phyloP scores from a whole-genome alignment of 2,888 invertebrate species.

The Fissipunctia ypsillon region DNA sequence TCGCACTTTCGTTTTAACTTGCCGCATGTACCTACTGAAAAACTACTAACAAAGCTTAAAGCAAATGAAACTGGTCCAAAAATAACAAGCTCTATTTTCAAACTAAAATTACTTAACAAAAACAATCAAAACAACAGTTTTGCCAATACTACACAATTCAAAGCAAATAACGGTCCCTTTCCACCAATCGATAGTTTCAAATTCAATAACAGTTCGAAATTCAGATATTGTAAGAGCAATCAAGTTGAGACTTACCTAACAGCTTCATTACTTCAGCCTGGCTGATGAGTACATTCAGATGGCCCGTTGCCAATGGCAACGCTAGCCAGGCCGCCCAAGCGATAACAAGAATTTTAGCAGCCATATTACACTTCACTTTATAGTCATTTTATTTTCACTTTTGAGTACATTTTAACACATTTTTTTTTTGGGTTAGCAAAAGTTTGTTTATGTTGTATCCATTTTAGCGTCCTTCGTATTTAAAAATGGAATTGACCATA shows the following conservation, averaged over 20 bases:
- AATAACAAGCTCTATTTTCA: background rate
- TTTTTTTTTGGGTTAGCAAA: conserved; percentile 26
- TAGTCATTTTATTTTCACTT: conserved; percentile 85
- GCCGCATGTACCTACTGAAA: background rate
- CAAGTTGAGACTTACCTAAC: conserved; percentile 91
- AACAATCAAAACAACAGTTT: background rate
- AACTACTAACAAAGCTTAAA: background rate
- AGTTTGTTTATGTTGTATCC: conserved; percentile 73
- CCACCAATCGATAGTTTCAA: conserved; percentile 63
- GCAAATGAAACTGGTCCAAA: background rate
- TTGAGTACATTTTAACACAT: conserved; percentile 79
- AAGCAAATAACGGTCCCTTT: conserved; percentile 20
- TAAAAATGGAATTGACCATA: conserved; percentile 32
- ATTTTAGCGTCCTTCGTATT: conserved; percentile 68
- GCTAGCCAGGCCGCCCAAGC: conserved; percentile 85
- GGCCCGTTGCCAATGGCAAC: conserved; percentile 91
- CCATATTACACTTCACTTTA: conserved; percentile 81
- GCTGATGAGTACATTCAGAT: conserved; percentile 95
- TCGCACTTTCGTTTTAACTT: no score
- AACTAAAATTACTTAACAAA: background rate
- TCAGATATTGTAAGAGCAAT: conserved; percentile 66
- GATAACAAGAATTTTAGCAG: conserved; percentile 82
- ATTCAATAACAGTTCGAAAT: conserved; percentile 61
- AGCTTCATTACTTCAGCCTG: conserved; percentile 95
- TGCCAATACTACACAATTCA: conserved; percentile 11